phyloP scores from a whole-genome alignment of 2,888 invertebrate species.

The Deilephila elpenor region DNA sequence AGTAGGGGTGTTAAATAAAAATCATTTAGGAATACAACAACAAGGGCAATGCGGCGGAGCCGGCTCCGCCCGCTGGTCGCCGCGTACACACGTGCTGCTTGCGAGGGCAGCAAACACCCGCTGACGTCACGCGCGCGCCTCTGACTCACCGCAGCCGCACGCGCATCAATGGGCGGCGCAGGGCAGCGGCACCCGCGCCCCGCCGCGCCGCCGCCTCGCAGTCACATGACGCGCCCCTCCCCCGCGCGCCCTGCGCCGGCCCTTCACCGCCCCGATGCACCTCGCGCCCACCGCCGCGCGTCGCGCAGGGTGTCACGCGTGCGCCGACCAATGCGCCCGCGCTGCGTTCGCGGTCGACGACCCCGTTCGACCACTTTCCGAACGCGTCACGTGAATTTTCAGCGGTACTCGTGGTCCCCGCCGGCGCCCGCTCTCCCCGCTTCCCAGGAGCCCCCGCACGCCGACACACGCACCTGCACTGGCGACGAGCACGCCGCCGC shows the following conservation, averaged over 20 bases:
- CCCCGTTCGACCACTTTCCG: slow-evolving; percentile 23
- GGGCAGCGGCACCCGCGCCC: background rate
- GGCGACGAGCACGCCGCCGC: background rate
- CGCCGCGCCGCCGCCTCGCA: background rate
- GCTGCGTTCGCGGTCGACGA: slow-evolving; percentile 21
- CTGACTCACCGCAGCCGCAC: slow-evolving; percentile 9
- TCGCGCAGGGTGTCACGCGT: background rate
- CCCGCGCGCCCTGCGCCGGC: background rate
- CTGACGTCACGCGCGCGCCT: slow-evolving; percentile 15
- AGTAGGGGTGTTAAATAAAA: background rate
- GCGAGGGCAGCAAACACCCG: background rate
- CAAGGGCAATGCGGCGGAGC: background rate
- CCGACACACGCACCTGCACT: background rate
- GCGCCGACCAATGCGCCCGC: slow-evolving; percentile 17
- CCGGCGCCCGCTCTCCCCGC: background rate
- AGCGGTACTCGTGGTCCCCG: slow-evolving; percentile 16
- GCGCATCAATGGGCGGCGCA: background rate
- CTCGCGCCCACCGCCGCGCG: slow-evolving; percentile 10
- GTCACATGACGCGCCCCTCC: background rate
- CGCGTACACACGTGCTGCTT: background rate
- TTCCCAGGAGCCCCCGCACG: background rate
- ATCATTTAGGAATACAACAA: background rate
- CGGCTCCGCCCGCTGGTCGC: background rate
- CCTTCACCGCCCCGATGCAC: slow-evolving; percentile 10
- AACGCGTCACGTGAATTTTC: slow-evolving; percentile 25